Evolutionary conservation across 2,797 vertebrate species (phyloP).

Genomic region (Pelochelys cantorii): DNA sequence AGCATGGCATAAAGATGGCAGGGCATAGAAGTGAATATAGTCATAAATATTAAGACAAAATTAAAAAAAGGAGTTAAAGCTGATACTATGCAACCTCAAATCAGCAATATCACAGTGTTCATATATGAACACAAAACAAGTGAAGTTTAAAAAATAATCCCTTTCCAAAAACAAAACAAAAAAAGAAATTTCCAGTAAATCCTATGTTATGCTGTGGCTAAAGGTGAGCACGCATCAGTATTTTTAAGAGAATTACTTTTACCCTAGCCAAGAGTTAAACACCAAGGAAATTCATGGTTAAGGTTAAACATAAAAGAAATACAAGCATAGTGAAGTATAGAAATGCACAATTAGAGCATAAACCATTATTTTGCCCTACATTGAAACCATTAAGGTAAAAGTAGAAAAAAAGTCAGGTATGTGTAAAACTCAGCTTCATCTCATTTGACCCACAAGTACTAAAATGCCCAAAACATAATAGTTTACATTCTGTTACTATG

Average conservation of each 20-base stretch:
- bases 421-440: background rate
- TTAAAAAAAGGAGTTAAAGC: background rate
- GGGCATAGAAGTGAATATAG: background rate
- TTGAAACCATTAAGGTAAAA: background rate
- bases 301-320: background rate
- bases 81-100: background rate
- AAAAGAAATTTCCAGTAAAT: background rate
- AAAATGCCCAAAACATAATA: slow-evolving; percentile 9
- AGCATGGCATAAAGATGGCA: background rate
- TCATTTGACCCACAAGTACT: slow-evolving; percentile 20
- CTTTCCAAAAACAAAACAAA: background rate
- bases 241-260: background rate
- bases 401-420: background rate
- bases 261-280: background rate
- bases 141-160: background rate
- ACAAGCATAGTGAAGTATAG: background rate
- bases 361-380: background rate
- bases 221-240: background rate
- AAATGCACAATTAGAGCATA: background rate
- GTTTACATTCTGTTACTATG: background rate
- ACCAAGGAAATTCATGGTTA: background rate
- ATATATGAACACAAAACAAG: background rate
- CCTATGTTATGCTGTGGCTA: background rate
- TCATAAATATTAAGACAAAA: background rate
- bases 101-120: background rate